Conservation (phyloP, 2,888 invertebrate species). For the Galerucella calmariensis region DNA sequence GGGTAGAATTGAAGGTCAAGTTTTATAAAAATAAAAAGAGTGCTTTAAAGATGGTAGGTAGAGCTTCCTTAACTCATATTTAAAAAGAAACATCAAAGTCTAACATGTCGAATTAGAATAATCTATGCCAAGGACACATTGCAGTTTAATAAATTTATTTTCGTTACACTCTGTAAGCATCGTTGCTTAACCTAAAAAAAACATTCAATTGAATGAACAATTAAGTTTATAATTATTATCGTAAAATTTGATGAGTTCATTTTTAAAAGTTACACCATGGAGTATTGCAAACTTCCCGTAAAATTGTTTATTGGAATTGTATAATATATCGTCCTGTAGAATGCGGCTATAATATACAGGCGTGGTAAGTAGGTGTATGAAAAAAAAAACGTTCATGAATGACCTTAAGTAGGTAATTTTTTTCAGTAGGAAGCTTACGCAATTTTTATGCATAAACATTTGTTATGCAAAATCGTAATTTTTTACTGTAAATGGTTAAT, state of each 20-base stretch:
- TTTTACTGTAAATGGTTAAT: too few species aligned
- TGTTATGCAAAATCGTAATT: neutral
- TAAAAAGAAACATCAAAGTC: neutral
- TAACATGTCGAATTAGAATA: neutral
- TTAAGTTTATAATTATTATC: neutral
- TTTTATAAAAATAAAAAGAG: too few species aligned
- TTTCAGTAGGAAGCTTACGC: constrained; percentile 13
- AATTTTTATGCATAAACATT: constrained; percentile 8
- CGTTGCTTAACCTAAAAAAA: neutral
- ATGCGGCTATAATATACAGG: constrained; percentile 10
- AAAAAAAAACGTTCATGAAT: neutral
- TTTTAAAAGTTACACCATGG: neutral
- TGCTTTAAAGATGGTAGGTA: too few species aligned
- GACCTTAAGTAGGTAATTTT: constrained; percentile 4
- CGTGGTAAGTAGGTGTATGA: neutral
- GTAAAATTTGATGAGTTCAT: neutral
- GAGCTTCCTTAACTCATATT: too few species aligned
- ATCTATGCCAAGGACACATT: neutral
- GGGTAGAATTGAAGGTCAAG: too few species aligned
- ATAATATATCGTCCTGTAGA: constrained; percentile 4
- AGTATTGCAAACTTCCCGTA: neutral
- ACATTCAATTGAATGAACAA: neutral
- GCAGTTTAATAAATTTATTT: neutral
- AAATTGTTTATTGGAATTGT: neutral
- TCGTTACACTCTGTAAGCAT: neutral